A percentile compares a stretch with the other conserved stretches of the same genome.
Evolutionary conservation across 2,797 vertebrate genomes (phyloP).

Genomic region (Coreius guichenoti): DNA sequence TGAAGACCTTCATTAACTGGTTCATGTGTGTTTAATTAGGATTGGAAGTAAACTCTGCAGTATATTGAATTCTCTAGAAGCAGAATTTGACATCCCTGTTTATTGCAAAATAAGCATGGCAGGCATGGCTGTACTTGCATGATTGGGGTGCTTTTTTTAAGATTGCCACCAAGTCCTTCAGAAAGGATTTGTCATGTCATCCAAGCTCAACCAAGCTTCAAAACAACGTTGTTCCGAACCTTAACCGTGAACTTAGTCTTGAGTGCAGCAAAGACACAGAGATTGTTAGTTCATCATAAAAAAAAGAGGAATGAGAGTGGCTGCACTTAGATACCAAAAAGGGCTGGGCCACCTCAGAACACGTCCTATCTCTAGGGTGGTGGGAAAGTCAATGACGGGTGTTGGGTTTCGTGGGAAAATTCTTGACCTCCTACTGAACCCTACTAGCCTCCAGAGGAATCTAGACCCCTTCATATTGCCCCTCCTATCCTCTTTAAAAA

Average conservation of each 20-base stretch:
- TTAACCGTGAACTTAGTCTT: background rate
- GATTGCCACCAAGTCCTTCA: background rate
- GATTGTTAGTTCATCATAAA: background rate
- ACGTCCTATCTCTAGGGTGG: conserved; percentile 26
- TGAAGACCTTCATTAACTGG: background rate
- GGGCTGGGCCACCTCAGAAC: conserved; percentile 26
- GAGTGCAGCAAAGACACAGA: conserved; percentile 11
- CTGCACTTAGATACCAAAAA: conserved; percentile 48
- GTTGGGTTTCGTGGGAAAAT: conserved; percentile 76
- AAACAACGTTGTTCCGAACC: conserved; percentile 22
- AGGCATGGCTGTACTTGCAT: background rate
- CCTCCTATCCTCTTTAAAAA: conserved; percentile 28
- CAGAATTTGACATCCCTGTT: background rate
- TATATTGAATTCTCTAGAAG: background rate
- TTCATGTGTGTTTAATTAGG: background rate
- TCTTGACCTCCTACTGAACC: conserved; percentile 70
- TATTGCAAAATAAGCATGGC: background rate
- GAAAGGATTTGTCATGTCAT: conserved; percentile 3
- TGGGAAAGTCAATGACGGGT: conserved; percentile 56
- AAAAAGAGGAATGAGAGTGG: background rate
- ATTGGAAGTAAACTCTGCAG: background rate
- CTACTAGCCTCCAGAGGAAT: conserved; percentile 53
- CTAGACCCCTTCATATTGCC: conserved; percentile 43
- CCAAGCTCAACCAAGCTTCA: background rate
- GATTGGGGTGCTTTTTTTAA: background rate